Base-by-base conservation (phyloP, 1,140 invertebrate genomes). In the Zaprionus davidi region DNA sequence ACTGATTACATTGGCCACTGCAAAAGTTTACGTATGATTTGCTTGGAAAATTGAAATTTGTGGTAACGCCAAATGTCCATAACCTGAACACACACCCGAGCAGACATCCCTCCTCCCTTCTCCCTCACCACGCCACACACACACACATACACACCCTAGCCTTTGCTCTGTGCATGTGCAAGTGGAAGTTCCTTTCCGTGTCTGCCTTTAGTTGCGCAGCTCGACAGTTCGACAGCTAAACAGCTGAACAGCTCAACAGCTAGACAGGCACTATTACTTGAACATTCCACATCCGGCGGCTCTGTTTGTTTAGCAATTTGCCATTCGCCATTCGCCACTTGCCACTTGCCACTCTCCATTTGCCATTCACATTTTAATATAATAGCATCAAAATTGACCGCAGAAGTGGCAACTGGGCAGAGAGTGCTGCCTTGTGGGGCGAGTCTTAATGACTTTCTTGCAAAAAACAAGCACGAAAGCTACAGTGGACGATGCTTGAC, bases 21-120 rank as follows among this genome's bases (percentile, higher is more conserved):
- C 12, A 72, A 72, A 87, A 87, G 60, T 87, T 87, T 84, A 88
- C 84, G 84, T 87, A 78, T 88, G 84, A 87, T 88, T 87, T 87
- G 84, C 74, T 87, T 68, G 71, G 66, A 73, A 87, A 87, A 87
- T 87, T 88, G 84, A 76, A 87, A 83, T 78, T 83, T 88, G 69
- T 60, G 71, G 79, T 59, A 72, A 58, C 17, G 46, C 57, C 58
- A 41, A 74, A 62, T 56, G 34, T 26, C 46, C 68, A 71, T 56
- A 71, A 55, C 11, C 65, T 44, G 1, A 24, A n/a, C 24, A 20
- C 24, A 58, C 22, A 22, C 17, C 7, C 46, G 3, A 15, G 49
- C 49, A 17, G 4, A 31, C 12, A 20, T 24, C n/a, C 31, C 46
- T 5, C n/a, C 41, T 17, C 2, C 3, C n/a, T n/a, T n/a, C n/a